phyloP scores from a whole-genome alignment of 2,888 invertebrate species.

The Schizaphis graminum region DNA sequence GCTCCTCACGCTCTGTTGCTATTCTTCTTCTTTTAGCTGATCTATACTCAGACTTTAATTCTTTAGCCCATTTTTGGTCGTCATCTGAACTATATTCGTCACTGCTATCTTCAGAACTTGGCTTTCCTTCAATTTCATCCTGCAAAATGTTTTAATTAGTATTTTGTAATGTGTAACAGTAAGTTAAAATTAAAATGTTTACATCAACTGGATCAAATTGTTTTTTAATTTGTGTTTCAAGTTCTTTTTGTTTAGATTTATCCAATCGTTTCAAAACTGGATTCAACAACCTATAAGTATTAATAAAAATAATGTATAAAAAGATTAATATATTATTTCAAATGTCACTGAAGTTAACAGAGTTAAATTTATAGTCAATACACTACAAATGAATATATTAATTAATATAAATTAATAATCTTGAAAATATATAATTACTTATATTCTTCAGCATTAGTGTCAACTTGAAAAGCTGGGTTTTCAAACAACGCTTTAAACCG shows the following conservation, averaged over 20 bases:
- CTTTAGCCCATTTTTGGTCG: constrained; percentile 83
- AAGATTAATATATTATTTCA: background rate
- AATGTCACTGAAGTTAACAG: background rate
- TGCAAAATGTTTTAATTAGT: constrained; percentile 52
- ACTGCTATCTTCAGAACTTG: constrained; percentile 69
- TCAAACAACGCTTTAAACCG: constrained; percentile 92
- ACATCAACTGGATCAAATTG: constrained; percentile 74
- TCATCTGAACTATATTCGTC: constrained; percentile 80
- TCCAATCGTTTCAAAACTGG: constrained; percentile 89
- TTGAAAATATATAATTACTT: constrained; percentile 70
- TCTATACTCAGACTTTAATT: constrained; percentile 83
- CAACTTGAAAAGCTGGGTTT: constrained; percentile 93
- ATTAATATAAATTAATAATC: background rate
- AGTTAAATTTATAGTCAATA: background rate
- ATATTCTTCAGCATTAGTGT: constrained; percentile 88
- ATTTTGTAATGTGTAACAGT: background rate
- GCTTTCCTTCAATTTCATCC: constrained; percentile 71
- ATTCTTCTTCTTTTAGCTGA: constrained; percentile 74
- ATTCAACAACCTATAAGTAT: constrained; percentile 77
- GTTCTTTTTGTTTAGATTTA: constrained; percentile 78
- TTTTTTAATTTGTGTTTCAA: constrained; percentile 75
- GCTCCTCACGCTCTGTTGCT: constrained; percentile 70
- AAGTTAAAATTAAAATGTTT: constrained; percentile 53
- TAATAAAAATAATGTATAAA: background rate
- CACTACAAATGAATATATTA: too few species aligned